phyloP scores from a whole-genome alignment of 2,888 invertebrate genomes.

The Oscheius sp. region DNA sequence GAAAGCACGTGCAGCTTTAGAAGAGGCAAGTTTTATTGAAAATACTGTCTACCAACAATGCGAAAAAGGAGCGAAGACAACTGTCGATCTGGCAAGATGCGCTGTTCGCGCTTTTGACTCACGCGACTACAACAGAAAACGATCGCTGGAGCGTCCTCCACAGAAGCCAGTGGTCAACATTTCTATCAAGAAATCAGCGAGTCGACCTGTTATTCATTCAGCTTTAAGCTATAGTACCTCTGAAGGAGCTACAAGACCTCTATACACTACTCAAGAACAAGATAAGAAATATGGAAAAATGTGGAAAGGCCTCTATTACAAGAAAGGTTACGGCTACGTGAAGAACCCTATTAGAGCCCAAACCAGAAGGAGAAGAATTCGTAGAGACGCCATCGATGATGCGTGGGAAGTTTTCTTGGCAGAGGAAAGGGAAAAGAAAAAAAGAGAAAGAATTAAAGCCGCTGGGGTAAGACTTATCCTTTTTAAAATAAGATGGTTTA shows the following conservation, averaged over 20 bases:
- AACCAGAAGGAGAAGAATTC: constrained; percentile 6
- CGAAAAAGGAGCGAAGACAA: constrained; percentile 53
- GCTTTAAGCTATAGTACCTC: not conserved
- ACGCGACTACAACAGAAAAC: constrained; percentile 23
- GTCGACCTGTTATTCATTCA: not conserved
- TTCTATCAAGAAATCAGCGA: constrained; percentile 7
- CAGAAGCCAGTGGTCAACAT: constrained; percentile 24
- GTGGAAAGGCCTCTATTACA: constrained; percentile 25
- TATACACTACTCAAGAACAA: constrained; percentile 3
- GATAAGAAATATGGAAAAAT: not conserved
- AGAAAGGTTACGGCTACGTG: constrained; percentile 32
- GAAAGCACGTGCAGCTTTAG: constrained; percentile 25
- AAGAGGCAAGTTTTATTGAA: constrained; percentile 51
- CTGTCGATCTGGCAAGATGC: constrained; percentile 60
- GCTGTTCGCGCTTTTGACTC: constrained; percentile 53
- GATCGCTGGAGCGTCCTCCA: not conserved
- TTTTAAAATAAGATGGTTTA: not conserved
- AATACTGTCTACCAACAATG: constrained; percentile 63
- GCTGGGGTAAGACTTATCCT: not conserved
- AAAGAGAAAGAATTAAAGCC: constrained; percentile 30
- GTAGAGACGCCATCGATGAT: constrained; percentile 44
- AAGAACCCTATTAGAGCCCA: constrained; percentile 52
- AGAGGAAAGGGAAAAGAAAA: constrained; percentile 45
- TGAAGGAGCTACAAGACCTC: not conserved
- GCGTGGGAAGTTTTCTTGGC: constrained; percentile 51